A percentile compares a stretch with the other conserved stretches of the same genome.
Conservation (phyloP, 1,140 invertebrate genomes). For the Cherax destructor region DNA sequence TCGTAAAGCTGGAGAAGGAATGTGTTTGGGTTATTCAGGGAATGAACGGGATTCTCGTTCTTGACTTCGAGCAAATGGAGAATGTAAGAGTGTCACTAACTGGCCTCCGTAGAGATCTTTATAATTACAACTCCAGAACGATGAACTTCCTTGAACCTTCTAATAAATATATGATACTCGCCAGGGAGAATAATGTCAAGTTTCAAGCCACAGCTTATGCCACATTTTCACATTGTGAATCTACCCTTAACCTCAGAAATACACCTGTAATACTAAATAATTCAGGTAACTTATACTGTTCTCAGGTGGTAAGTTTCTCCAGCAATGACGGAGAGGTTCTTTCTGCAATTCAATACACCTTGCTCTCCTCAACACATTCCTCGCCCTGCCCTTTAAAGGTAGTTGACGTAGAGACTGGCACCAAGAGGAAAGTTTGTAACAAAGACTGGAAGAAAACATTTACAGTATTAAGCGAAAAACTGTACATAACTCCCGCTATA, state of each 20-base stretch:
- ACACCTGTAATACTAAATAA: constrained; percentile 30
- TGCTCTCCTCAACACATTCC: constrained; percentile 19
- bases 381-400: constrained; percentile 24
- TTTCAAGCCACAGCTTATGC: constrained; percentile 25
- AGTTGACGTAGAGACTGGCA: constrained; percentile 22
- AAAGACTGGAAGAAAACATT: constrained; percentile 35
- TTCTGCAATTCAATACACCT: constrained; percentile 23
- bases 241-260: not conserved
- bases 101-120: constrained; percentile 32
- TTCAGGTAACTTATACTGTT: not conserved
- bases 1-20: not conserved
- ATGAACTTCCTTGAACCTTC: constrained; percentile 46
- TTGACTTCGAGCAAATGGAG: constrained; percentile 38
- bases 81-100: constrained; percentile 29
- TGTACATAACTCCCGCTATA: not conserved
- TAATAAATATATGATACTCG: constrained; percentile 40
- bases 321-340: not conserved
- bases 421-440: constrained; percentile 1
- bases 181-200: constrained; percentile 15
- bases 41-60: constrained; percentile 17
- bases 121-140: constrained; percentile 36
- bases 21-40: constrained; percentile 46
- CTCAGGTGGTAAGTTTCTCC: not conserved
- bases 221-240: constrained; percentile 11
- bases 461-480: constrained; percentile 16